Base-by-base conservation (phyloP, 2,888 invertebrate species). In the Minunthozetes semirufus region DNA sequence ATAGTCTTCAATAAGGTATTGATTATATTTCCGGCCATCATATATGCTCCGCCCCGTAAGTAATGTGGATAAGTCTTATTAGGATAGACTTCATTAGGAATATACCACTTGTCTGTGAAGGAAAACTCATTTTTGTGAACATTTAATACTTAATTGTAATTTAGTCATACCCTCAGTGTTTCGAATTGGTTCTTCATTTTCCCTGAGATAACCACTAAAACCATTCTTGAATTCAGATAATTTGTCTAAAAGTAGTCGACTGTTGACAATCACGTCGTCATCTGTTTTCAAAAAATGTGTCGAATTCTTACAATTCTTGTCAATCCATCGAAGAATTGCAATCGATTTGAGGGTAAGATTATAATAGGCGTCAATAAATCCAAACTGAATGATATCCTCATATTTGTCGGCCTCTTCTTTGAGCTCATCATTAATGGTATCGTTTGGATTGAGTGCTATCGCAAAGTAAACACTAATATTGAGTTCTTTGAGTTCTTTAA, bases 241-340 rank as follows among this genome's bases (percentile, higher is more conserved):
- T 61, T 72, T 53, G 19, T 72, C 33, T 9, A 33, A 72, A 8
- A 72, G 22, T 59, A 72, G 53, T n/a, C 29, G 72, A 53, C 74
- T 75, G 46, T 76, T 76, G n/a, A 76, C 33, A n/a, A 76, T 61
- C 29, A 75, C 70, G 50, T 76, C 76, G 19, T 76, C 76, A 22
- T 76, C 76, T 25, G 76, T 76, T 70, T 76, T 76, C 3, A 76
- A 29, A 33, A 76, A 38, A 38, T 61, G 75, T 8, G 19, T 48
- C 17, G 29, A 48, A 19, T 33, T 27, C 46, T 15, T 6, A 46
- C 76, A 76, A 15, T 68, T 50, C 5, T 53, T 22, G 13, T 48
- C 25, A 29, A 73, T 48, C 76, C 76, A 76, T 42, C 68, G 66
- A 53, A 76, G 29, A 38, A 74, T 29, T 15, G 74, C 29, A 27